Percentiles rank a stretch among this genome's conserved stretches.
phyloP scores from a whole-genome alignment of 2,113 vertebrate genomes.

The Melanotaenia duboulayi region DNA sequence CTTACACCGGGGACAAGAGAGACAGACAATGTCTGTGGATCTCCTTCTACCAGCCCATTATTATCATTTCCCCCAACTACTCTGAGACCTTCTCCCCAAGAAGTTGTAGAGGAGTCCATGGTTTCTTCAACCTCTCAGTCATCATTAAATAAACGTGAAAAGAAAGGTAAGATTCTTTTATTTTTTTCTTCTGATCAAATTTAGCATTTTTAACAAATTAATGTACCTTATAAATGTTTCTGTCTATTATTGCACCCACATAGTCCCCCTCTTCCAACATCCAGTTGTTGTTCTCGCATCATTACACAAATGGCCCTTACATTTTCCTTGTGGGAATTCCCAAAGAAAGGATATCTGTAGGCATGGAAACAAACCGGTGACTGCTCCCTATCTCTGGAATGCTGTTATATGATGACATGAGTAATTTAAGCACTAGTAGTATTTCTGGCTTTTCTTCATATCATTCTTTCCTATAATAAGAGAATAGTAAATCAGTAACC shows the following conservation, averaged over 20 bases:
- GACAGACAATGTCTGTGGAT: slow-evolving; percentile 89
- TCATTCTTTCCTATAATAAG: slow-evolving; percentile 5
- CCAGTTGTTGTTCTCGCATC: background rate
- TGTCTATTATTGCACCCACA: too few species aligned
- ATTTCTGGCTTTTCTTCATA: slow-evolving; percentile 21
- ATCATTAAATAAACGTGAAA: slow-evolving; percentile 7
- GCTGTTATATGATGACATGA: slow-evolving; percentile 20
- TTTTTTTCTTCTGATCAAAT: background rate
- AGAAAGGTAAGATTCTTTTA: slow-evolving; percentile 59
- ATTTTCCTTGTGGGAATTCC: slow-evolving; percentile 6
- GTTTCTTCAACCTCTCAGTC: slow-evolving; percentile 25
- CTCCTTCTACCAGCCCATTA: slow-evolving; percentile 52
- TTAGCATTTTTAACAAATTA: too few species aligned
- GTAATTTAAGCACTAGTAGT: slow-evolving; percentile 11
- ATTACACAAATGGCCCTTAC: background rate
- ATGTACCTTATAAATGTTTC: too few species aligned
- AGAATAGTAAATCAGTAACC: slow-evolving; percentile 12
- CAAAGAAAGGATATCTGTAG: slow-evolving; percentile 9
- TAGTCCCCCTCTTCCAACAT: background rate
- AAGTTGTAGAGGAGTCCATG: slow-evolving; percentile 21
- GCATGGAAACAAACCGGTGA: slow-evolving; percentile 45
- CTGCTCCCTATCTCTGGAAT: slow-evolving; percentile 34
- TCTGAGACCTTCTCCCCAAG: slow-evolving; percentile 15
- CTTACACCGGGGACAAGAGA: slow-evolving; percentile 85
- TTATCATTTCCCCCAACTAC: slow-evolving; percentile 61